phyloP scores from a whole-genome alignment of 2,113 vertebrate species.

The Etheostoma spectabile region DNA sequence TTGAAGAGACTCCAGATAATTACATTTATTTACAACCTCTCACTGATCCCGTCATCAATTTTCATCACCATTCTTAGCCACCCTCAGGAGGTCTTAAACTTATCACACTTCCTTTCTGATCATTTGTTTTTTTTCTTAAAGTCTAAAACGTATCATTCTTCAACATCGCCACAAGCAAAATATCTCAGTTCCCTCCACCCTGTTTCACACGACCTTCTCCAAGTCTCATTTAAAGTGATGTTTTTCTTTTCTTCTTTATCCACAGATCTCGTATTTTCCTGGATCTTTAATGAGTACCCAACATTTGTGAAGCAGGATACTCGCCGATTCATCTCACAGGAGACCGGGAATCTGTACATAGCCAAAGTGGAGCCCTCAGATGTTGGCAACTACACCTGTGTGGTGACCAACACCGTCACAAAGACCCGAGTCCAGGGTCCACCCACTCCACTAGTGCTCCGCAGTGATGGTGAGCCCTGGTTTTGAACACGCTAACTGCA shows the following conservation, averaged over 20 bases:
- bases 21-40: constrained; percentile 39
- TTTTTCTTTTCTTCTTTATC: constrained; percentile 21
- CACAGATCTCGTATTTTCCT: constrained; percentile 94
- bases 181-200: neutral
- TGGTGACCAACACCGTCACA: constrained; percentile 94
- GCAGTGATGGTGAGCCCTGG: constrained; percentile 90
- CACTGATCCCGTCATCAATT: constrained; percentile 61
- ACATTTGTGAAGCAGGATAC: constrained; percentile 93
- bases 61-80: constrained; percentile 48
- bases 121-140: no score
- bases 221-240: neutral
- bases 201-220: neutral
- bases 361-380: constrained; percentile 96
- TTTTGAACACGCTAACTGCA: neutral
- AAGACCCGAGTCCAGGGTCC: constrained; percentile 92
- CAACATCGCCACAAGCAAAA: neutral
- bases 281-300: constrained; percentile 98
- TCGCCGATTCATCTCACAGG: constrained; percentile 95
- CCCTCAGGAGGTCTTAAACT: constrained; percentile 46
- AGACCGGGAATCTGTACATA: constrained; percentile 96
- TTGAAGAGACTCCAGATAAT: constrained; percentile 61
- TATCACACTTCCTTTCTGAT: constrained; percentile 11
- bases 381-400: constrained; percentile 96
- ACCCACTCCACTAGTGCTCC: constrained; percentile 91
- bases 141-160: no score